Evolutionary conservation across 2,888 invertebrate species (phyloP), one percentile per base, ranked within the genome.

Genomic region (Margaritifera margaritifera): DNA sequence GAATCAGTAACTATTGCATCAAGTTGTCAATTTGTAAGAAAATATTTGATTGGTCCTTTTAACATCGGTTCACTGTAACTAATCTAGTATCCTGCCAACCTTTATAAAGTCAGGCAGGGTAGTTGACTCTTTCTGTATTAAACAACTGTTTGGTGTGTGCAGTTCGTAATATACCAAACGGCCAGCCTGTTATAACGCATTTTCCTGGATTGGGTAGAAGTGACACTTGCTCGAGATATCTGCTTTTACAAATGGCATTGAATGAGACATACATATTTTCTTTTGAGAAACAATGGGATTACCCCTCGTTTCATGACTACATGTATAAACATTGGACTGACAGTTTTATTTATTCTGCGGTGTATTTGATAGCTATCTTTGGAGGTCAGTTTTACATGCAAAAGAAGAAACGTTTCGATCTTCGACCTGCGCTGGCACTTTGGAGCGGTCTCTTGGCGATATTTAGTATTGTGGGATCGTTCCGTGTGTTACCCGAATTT

Each of bases 251-350:
- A 42, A 42, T 42, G 42, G 42, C 70, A n/a, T 73, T 80, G 62
- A 86, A 85, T 67, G 80, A 81, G 59, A 83, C 84, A 11, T 80
- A 96, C 90, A 93, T 97, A 89, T 97, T 99, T 91, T 95, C 96
- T 87, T 98, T 98, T 88, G 99, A 99, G 91, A 94, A 95, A 89
- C 94, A 95, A 88, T 99, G 98, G 91, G 95, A 95, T 88, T 96
- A 97, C 88, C 93, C 94, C 85, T 93, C 94, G 83, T 95, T 95
- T 83, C 93, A 95, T 88, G 93, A 94, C 91, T 98, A 98, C 97
- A 98, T 99, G 97, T 93, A 94, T 80, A 94, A 95, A 86, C 96
- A 99, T 90, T 99, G 99, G 99, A 96, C 95, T 69, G 93, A 95
- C 88, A 95, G 95, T 68, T 96, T 97, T 91, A 96, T 96, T 87